phyloP scores from a whole-genome alignment of 1,140 invertebrate species.

The Papilio helenus region DNA sequence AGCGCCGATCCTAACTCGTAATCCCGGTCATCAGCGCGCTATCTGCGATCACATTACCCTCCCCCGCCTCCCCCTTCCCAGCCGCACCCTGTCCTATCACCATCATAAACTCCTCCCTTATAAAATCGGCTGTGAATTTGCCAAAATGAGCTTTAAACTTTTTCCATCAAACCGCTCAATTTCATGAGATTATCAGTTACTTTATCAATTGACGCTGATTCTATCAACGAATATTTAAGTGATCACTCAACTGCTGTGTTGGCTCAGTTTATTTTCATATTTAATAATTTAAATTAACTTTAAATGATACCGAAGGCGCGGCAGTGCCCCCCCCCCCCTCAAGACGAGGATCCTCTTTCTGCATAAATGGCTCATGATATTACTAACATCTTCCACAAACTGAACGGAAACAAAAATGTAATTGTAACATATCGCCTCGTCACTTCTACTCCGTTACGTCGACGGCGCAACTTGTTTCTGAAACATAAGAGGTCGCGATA shows the following conservation, averaged over 20 bases:
- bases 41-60: neutral
- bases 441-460: neutral
- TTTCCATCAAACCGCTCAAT: constrained; percentile 30
- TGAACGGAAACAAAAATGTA: neutral
- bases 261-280: neutral
- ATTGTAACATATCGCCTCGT: neutral
- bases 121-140: constrained; percentile 17
- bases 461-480: constrained; percentile 7
- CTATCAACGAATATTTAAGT: neutral
- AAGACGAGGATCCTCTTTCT: neutral
- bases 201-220: neutral
- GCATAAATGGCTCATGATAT: neutral
- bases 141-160: constrained; percentile 27
- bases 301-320: neutral
- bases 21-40: constrained; percentile 25
- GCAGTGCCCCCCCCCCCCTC: neutral
- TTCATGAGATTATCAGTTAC: constrained; percentile 9
- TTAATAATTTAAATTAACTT: neutral
- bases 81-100: neutral
- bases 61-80: neutral
- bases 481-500: neutral
- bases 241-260: neutral
- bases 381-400: neutral
- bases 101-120: neutral
- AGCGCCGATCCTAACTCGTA: neutral